Base-by-base conservation (phyloP, 2,113 vertebrate genomes). In the Galeopterus variegatus region DNA sequence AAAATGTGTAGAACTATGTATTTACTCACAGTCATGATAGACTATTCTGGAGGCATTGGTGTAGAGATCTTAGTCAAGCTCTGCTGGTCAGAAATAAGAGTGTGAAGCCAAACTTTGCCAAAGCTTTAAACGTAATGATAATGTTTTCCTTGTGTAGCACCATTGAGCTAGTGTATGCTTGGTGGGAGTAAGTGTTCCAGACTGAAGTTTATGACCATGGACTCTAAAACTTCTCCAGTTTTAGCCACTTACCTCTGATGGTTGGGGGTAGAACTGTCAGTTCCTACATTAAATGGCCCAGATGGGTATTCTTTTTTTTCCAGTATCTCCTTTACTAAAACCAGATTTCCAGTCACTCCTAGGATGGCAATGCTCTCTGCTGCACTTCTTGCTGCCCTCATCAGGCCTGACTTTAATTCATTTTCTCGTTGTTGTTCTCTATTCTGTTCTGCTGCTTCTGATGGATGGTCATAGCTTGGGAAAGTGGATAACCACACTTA, bases 261-360 rank as follows among this genome's bases (percentile, higher is more conserved):
- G 17, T 79, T 69, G 69, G 21, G 36, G 48, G 21, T 64, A 56
- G 54, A 86, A 64, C 13, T 82, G 14, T 69, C 36, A 62, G 56
- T 70, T 21, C 45, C 52, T 90, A 13, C 6, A 26, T 83, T 84
- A 62, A 80, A 26, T 88, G 69, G 6, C 5, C 21, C 45, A 64
- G 5, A 28, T 86, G 24, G 3, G 52, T 73, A 10, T 87, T 15
- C 10, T 56, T 10, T 14, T 15, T 3, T 5, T 7, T 0, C 12
- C 45, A 21, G 13, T 80, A 14, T n/a, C 50, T 75, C n/a, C 64
- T 96, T 90, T 88, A 87, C 67, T 41, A 84, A 88, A 76, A 50
- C 62, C 19, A 73, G 54, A 50, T 54, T 92, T 85, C 58, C 5
- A 52, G 26, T 73, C 17, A n/a, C n/a, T 72, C 65, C 14, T 58